Percentiles rank a stretch among this genome's conserved stretches.
Conservation (phyloP, 2,888 invertebrate species). For the Phalera bucephala region DNA sequence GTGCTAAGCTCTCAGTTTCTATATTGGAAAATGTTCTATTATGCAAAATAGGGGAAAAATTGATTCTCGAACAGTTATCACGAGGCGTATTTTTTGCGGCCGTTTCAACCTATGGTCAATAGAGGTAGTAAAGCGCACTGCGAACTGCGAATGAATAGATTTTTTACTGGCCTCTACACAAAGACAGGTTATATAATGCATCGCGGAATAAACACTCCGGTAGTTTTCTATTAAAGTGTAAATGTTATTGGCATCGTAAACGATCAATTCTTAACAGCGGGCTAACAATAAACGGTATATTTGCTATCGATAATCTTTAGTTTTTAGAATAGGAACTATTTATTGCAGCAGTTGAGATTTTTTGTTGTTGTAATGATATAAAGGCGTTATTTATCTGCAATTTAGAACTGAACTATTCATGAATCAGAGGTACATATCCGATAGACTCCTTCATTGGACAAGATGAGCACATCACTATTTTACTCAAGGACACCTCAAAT, state of each 20-base stretch:
- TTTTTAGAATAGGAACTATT: background rate
- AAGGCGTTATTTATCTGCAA: too few species aligned
- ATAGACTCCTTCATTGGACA: too few species aligned
- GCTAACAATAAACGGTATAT: slow-evolving; percentile 12
- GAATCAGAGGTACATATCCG: too few species aligned
- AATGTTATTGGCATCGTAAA: slow-evolving; percentile 11
- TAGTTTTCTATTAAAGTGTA: slow-evolving; percentile 12
- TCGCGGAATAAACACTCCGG: slow-evolving; percentile 6
- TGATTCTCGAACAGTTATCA: slow-evolving; percentile 13
- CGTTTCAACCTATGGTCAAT: slow-evolving; percentile 6
- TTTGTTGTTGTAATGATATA: too few species aligned
- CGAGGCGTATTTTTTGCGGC: slow-evolving; percentile 3
- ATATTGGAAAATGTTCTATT: slow-evolving; percentile 12
- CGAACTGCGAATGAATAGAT: slow-evolving; percentile 5
- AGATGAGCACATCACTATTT: too few species aligned
- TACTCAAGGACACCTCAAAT: too few species aligned
- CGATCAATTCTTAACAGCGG: slow-evolving; percentile 6
- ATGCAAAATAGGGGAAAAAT: slow-evolving; percentile 14
- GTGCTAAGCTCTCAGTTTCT: too few species aligned
- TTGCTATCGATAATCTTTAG: background rate
- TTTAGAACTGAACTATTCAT: too few species aligned
- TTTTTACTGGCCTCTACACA: slow-evolving; percentile 3
- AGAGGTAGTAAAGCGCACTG: slow-evolving; percentile 7
- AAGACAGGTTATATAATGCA: slow-evolving; percentile 3
- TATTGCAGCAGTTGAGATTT: too few species aligned